Percentiles rank a stretch among this genome's conserved stretches.
phyloP scores from a whole-genome alignment of 2,113 vertebrate genomes.

The Casuarius casuarius region DNA sequence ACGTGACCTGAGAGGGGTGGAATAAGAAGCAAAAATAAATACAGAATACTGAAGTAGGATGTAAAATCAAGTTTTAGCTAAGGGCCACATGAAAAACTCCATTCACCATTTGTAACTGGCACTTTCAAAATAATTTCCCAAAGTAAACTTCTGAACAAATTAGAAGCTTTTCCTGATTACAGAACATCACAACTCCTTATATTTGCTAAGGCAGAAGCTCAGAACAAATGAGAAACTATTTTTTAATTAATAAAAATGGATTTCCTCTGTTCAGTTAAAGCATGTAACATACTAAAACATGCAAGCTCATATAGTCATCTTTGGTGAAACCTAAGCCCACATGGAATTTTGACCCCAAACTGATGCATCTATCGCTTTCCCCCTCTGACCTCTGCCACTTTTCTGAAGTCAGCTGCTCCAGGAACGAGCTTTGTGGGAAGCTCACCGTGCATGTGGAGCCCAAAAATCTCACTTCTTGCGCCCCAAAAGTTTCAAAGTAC shows the following conservation, averaged over 20 bases:
- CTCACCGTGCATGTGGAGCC: accelerated
- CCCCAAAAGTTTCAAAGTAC: background rate
- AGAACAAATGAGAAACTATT: background rate
- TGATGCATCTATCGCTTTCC: background rate
- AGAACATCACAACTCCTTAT: background rate
- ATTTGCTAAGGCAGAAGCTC: background rate
- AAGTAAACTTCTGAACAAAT: background rate
- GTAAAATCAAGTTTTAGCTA: background rate
- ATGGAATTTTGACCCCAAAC: background rate
- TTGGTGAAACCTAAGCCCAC: background rate
- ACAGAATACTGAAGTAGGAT: background rate
- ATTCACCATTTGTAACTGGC: background rate
- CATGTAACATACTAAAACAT: background rate
- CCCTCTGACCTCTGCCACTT: background rate
- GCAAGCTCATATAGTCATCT: background rate
- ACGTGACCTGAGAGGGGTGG: background rate
- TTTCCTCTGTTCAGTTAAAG: background rate
- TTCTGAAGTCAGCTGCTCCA: background rate
- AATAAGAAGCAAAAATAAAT: background rate
- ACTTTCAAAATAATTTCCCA: background rate
- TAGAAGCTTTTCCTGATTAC: background rate
- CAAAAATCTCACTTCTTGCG: background rate
- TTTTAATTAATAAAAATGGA: background rate
- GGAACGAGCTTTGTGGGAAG: background rate
- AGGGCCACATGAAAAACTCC: background rate